phyloP scores from a whole-genome alignment of 2,113 vertebrate species.

The Poecilia latipinna region DNA sequence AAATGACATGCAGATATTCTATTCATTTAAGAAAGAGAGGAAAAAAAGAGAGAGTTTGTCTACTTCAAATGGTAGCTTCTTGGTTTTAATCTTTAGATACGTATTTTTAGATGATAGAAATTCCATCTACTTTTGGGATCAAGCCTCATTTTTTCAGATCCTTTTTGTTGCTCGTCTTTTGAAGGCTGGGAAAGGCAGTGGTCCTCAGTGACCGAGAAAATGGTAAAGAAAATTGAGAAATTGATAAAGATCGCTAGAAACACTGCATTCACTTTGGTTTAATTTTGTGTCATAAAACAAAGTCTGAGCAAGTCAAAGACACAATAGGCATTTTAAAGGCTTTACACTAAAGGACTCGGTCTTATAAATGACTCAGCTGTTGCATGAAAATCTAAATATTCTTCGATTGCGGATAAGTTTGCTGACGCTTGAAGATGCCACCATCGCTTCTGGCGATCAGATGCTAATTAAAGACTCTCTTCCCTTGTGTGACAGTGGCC shows the following conservation, averaged over 20 bases:
- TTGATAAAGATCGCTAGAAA: neutral
- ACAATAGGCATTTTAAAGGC: too few species aligned
- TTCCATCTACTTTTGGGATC: too few species aligned
- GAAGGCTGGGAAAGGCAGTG: neutral
- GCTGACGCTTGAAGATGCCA: neutral
- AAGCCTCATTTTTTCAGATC: too few species aligned
- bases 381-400: neutral
- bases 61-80: too few species aligned
- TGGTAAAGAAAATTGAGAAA: neutral
- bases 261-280: neutral
- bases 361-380: neutral
- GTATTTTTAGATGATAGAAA: too few species aligned
- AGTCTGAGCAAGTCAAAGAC: too few species aligned
- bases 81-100: too few species aligned
- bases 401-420: neutral
- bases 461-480: conserved; percentile 64
- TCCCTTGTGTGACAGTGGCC: conserved; percentile 48
- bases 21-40: too few species aligned
- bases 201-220: neutral
- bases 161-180: neutral
- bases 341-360: neutral
- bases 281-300: neutral
- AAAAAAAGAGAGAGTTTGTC: too few species aligned
- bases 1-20: too few species aligned
- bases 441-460: conserved; percentile 23